Conservation (phyloP, 2,888 invertebrate genomes). For the Cataglyphis cursor region DNA sequence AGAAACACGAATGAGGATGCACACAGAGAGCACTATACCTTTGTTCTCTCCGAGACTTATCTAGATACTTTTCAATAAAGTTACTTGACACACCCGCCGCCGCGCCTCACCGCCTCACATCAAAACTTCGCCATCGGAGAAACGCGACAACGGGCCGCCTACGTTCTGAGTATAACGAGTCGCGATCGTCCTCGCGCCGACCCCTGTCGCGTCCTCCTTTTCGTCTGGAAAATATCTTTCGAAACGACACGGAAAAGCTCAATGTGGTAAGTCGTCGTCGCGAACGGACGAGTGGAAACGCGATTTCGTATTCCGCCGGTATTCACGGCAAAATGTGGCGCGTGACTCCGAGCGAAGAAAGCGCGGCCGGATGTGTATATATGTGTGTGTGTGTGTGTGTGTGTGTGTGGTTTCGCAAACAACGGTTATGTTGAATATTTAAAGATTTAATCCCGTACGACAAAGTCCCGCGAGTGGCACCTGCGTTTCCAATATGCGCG, state of each 20-base stretch:
- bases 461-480: constrained; percentile 27
- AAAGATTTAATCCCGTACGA: constrained; percentile 57
- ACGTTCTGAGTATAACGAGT: constrained; percentile 65
- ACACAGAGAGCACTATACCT: constrained; percentile 61
- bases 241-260: constrained; percentile 39
- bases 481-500: constrained; percentile 48
- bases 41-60: constrained; percentile 75
- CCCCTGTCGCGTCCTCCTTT: not conserved
- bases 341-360: constrained; percentile 54
- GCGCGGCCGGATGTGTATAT: constrained; percentile 1
- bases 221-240: constrained; percentile 55
- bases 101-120: constrained; percentile 60
- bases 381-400: not conserved
- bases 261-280: constrained; percentile 12
- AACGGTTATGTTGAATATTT: constrained; percentile 62
- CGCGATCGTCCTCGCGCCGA: constrained; percentile 58
- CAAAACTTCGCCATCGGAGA: constrained; percentile 65
- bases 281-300: constrained; percentile 15
- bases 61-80: constrained; percentile 78
- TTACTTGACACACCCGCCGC: constrained; percentile 72
- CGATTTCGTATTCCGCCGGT: constrained; percentile 64
- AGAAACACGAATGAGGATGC: constrained; percentile 38
- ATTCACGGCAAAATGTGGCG: constrained; percentile 52
- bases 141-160: constrained; percentile 43
- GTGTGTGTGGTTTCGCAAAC: constrained; percentile 30